phyloP scores from a whole-genome alignment of 2,797 vertebrate genomes.

The Protosalanx chinensis region DNA sequence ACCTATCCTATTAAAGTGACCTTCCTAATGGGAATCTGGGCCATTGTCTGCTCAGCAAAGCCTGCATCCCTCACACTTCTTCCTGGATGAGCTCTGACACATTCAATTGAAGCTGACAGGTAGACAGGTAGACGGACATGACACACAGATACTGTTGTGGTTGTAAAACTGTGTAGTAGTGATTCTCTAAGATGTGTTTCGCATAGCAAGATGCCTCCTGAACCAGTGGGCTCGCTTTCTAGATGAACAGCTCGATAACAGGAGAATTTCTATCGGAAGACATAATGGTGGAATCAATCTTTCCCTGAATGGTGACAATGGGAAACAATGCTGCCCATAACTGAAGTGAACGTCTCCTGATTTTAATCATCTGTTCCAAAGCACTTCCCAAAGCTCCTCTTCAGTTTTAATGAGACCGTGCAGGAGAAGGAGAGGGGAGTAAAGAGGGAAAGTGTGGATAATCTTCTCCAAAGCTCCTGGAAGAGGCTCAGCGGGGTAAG shows the following conservation, averaged over 20 bases:
- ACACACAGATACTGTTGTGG: constrained; percentile 9
- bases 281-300: background rate
- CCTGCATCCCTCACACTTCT: constrained; percentile 33
- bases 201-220: too few species aligned
- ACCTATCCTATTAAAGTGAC: constrained; percentile 76
- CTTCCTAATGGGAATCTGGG: constrained; percentile 65
- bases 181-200: background rate
- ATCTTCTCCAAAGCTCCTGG: constrained; percentile 18
- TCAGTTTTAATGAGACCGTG: constrained; percentile 7
- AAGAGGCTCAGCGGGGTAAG: constrained; percentile 10
- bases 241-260: background rate
- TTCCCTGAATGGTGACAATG: background rate
- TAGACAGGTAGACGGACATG: constrained; percentile 40
- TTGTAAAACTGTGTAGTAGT: background rate
- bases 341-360: background rate
- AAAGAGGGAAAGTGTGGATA: constrained; percentile 18
- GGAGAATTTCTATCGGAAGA: too few species aligned
- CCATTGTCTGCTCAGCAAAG: constrained; percentile 75
- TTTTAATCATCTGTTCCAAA: background rate
- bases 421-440: constrained; percentile 2
- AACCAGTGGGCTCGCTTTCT: too few species aligned
- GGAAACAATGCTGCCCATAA: background rate
- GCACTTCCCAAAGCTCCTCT: background rate
- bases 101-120: constrained; percentile 57
- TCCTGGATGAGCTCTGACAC: constrained; percentile 37